These are phyloP conservation scores for Lepus europaeus DNA, from an alignment of 2,113 vertebrate species.

Conservation along the genomic window DNA sequence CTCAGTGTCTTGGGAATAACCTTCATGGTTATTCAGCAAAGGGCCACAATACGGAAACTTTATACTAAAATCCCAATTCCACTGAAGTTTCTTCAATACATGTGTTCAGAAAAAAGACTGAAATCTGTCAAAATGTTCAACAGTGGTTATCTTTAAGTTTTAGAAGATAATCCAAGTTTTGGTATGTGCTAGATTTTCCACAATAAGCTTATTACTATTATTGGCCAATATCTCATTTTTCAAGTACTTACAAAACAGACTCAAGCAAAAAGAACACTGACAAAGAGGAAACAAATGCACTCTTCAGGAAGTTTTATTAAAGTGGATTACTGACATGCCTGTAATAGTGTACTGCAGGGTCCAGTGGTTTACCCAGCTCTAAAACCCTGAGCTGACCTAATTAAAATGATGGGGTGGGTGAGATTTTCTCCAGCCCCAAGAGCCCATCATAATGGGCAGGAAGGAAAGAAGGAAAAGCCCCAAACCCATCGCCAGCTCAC, in stretches of 20 bases:
- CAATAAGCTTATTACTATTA: not conserved
- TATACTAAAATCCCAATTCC: not conserved
- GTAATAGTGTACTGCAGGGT: not conserved
- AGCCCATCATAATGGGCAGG: not conserved
- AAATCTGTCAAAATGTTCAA: not conserved
- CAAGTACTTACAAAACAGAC: not conserved
- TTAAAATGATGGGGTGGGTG: not conserved
- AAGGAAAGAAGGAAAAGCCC: not conserved
- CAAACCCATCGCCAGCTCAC: not conserved
- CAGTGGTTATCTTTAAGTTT: not conserved
- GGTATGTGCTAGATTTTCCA: not conserved
- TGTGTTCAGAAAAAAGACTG: not conserved
- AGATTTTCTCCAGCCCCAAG: not conserved
- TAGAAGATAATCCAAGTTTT: not conserved
- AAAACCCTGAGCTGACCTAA: not conserved
- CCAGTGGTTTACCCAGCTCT: not conserved
- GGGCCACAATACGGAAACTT: not conserved
- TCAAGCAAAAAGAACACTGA: not conserved
- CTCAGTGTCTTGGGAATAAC: not conserved
- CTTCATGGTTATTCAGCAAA: not conserved
- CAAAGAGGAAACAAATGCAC: not conserved
- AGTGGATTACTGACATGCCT: not conserved
- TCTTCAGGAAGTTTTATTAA: not conserved
- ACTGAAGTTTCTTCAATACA: not conserved
- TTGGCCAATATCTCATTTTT: not conserved